Percentiles rank a stretch among this genome's conserved stretches.
phyloP scores from a whole-genome alignment of 2,113 vertebrate species.

The Lethenteron camtschaticum region DNA sequence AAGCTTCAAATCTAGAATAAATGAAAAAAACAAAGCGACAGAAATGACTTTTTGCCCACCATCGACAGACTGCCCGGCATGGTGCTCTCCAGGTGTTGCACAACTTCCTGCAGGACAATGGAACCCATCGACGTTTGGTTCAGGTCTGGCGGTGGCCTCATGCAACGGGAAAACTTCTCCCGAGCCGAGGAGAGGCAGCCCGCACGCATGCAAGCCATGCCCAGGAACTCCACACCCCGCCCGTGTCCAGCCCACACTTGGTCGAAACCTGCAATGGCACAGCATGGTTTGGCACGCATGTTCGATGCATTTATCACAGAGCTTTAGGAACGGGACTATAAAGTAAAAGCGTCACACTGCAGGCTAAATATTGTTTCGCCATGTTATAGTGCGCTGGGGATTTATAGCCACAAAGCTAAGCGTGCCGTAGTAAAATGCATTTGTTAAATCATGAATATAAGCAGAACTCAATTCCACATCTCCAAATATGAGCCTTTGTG shows the following conservation, averaged over 20 bases:
- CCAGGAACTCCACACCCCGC: slow-evolving; percentile 86
- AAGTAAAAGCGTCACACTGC: too few relatives aligned
- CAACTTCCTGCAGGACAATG: slow-evolving; percentile 51
- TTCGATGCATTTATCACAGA: too few relatives aligned
- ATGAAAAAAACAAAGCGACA: not conserved
- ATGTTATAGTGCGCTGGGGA: too few relatives aligned
- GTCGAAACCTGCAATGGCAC: slow-evolving; percentile 52
- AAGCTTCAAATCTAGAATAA: too few relatives aligned
- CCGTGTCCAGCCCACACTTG: slow-evolving; percentile 65
- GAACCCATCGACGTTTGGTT: slow-evolving; percentile 57
- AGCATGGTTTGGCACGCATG: too few relatives aligned
- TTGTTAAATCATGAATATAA: too few relatives aligned
- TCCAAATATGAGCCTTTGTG: too few relatives aligned
- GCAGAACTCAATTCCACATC: too few relatives aligned
- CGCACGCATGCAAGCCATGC: slow-evolving; percentile 70
- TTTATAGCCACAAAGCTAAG: too few relatives aligned
- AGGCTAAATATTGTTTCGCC: too few relatives aligned
- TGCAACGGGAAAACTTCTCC: slow-evolving; percentile 64
- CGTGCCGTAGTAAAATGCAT: too few relatives aligned
- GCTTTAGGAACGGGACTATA: too few relatives aligned
- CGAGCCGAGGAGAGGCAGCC: slow-evolving; percentile 47
- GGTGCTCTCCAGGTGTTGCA: slow-evolving; percentile 52
- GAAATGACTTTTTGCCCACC: not conserved
- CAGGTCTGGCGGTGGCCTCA: slow-evolving; percentile 60
- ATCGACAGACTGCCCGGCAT: not conserved